A percentile compares a stretch with the other conserved stretches of the same genome.
These are phyloP conservation scores for Genyomyrus donnyi DNA, from an alignment of 2,113 vertebrate genomes.

Conservation along the genomic window DNA sequence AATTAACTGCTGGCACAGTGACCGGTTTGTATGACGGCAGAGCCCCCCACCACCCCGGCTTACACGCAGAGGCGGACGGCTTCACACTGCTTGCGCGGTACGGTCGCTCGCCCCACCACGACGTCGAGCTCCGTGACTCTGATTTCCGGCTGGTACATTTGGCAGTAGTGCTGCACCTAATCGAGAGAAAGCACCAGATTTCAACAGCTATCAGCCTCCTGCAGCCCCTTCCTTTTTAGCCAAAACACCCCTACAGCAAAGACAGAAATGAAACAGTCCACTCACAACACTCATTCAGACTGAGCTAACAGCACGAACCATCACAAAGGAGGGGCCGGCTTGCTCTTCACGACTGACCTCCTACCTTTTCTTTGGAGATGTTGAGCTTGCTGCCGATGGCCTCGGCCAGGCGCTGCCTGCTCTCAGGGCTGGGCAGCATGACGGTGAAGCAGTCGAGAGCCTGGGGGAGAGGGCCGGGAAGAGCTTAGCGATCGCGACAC, in stretches of 20 bases:
- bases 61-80: constrained; percentile 67
- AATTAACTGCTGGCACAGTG: background rate
- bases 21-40: background rate
- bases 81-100: constrained; percentile 67
- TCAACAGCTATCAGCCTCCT: background rate
- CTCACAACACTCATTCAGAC: background rate
- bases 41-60: constrained; percentile 2
- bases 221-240: background rate
- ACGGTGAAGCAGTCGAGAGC: constrained; percentile 95
- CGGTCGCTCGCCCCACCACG: constrained; percentile 69
- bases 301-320: background rate
- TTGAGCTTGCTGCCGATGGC: constrained; percentile 89
- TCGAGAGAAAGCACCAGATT: background rate
- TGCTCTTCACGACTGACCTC: background rate
- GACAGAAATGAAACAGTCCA: background rate
- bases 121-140: constrained; percentile 69
- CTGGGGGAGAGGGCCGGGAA: constrained; percentile 43
- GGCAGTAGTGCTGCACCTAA: constrained; percentile 83
- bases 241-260: background rate
- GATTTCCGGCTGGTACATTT: constrained; percentile 84
- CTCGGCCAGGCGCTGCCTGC: constrained; percentile 76
- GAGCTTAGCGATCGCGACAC: background rate
- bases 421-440: constrained; percentile 74
- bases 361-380: constrained; percentile 86
- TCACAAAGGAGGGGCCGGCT: background rate